These are phyloP conservation scores for Ictalurus furcatus DNA, from an alignment of 2,113 vertebrate species.

Conservation along the genomic window DNA sequence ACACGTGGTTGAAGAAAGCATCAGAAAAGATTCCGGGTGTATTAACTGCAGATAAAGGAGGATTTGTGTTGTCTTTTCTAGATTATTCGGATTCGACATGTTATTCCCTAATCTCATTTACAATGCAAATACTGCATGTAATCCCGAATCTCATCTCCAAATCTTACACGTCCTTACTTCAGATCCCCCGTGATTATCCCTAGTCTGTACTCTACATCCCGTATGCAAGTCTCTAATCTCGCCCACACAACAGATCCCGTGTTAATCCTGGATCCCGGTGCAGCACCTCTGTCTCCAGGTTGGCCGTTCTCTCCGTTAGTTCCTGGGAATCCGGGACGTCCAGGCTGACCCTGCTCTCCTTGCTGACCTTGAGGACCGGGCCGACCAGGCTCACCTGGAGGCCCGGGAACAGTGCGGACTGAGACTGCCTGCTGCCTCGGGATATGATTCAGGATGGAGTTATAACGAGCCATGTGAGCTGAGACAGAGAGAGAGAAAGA, in stretches of 20 bases:
- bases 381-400: slow-evolving; percentile 89
- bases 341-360: slow-evolving; percentile 90
- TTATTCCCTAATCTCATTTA: not conserved
- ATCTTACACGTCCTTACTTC: slow-evolving; percentile 8
- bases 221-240: not conserved
- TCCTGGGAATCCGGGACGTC: slow-evolving; percentile 91
- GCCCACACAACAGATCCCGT: not conserved
- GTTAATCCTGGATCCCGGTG: not conserved
- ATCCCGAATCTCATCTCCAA: not conserved
- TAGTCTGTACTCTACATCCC: not conserved
- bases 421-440: slow-evolving; percentile 84
- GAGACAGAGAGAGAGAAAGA: slow-evolving; percentile 6
- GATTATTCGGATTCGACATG: not conserved
- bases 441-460: slow-evolving; percentile 86
- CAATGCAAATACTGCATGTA: not conserved
- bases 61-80: not conserved
- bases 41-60: not conserved
- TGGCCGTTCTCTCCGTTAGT: slow-evolving; percentile 86
- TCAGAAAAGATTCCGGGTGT: not conserved
- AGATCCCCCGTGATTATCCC: not conserved
- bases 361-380: slow-evolving; percentile 81
- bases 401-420: slow-evolving; percentile 82
- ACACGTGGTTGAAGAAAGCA: not conserved
- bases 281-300: slow-evolving; percentile 85
- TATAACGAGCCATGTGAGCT: slow-evolving; percentile 95